Conservation (phyloP, 2,113 vertebrate genomes). For the Emydocephalus ijimae region DNA sequence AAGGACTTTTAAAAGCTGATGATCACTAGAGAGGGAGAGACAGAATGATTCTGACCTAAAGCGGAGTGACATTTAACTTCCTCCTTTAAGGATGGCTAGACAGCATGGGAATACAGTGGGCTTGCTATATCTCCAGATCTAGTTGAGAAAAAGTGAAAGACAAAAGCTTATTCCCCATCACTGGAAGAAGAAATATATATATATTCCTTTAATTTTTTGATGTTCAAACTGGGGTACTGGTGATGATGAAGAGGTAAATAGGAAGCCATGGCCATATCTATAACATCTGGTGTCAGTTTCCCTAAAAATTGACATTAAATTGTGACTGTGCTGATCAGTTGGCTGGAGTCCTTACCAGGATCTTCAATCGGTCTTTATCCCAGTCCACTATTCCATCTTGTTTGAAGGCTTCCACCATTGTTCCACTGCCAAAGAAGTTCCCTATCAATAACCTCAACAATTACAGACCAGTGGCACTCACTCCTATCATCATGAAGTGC, state of each 20-base stretch:
- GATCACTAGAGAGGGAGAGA: neutral
- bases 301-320: neutral
- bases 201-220: neutral
- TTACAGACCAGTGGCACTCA: too few species aligned
- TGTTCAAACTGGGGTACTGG: neutral
- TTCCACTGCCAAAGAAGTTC: too few species aligned
- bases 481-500: too few species aligned
- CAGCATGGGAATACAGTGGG: neutral
- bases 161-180: neutral
- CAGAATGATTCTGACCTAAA: neutral
- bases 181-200: neutral
- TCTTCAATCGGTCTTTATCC: too few species aligned
- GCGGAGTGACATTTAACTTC: slow-evolving; percentile 1
- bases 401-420: too few species aligned
- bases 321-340: too few species aligned
- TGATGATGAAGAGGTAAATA: neutral
- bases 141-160: neutral
- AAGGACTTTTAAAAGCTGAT: neutral
- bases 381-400: too few species aligned
- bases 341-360: too few species aligned
- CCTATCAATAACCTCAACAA: too few species aligned
- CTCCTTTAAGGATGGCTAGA: neutral
- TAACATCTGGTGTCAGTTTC: neutral
- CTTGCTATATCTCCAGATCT: neutral
- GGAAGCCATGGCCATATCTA: neutral